Evolutionary conservation across 2,888 invertebrate genomes (phyloP).

Genomic region (Stenichneumon culpator): DNA sequence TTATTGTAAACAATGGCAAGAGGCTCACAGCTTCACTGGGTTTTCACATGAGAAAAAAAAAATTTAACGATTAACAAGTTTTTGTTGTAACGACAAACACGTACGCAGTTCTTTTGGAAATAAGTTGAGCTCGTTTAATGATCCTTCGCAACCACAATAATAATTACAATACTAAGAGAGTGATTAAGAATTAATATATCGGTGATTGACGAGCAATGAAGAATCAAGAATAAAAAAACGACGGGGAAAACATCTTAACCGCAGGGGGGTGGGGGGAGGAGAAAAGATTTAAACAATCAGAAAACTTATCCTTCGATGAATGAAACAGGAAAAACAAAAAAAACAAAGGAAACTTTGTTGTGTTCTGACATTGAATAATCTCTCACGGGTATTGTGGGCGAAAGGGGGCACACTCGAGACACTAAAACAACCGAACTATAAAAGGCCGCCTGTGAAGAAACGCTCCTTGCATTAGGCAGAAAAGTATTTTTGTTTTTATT

Average conservation of each 20-base stretch:
- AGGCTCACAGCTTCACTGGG: conserved; percentile 29
- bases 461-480: conserved; percentile 46
- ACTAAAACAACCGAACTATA: conserved; percentile 52
- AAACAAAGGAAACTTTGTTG: not conserved
- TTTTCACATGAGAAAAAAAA: conserved; percentile 37
- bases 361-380: conserved; percentile 26
- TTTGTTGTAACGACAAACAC: conserved; percentile 61
- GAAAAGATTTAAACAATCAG: not conserved
- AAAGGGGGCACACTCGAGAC: conserved; percentile 68
- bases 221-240: not conserved
- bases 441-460: conserved; percentile 65
- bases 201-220: conserved; percentile 54
- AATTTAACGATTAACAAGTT: conserved; percentile 54
- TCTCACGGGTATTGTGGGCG: conserved; percentile 74
- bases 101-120: conserved; percentile 60
- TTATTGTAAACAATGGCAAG: conserved; percentile 15
- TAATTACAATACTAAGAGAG: conserved; percentile 79
- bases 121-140: conserved; percentile 66
- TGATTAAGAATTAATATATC: conserved; percentile 52
- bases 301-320: conserved; percentile 30
- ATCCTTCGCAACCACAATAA: conserved; percentile 89
- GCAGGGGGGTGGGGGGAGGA: not conserved
- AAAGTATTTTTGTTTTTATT: conserved; percentile 50
- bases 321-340: not conserved
- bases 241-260: not conserved